Percentiles rank a stretch among this genome's conserved stretches.
phyloP scores from a whole-genome alignment of 2,888 invertebrate genomes.

The Steinernema scapterisci region DNA sequence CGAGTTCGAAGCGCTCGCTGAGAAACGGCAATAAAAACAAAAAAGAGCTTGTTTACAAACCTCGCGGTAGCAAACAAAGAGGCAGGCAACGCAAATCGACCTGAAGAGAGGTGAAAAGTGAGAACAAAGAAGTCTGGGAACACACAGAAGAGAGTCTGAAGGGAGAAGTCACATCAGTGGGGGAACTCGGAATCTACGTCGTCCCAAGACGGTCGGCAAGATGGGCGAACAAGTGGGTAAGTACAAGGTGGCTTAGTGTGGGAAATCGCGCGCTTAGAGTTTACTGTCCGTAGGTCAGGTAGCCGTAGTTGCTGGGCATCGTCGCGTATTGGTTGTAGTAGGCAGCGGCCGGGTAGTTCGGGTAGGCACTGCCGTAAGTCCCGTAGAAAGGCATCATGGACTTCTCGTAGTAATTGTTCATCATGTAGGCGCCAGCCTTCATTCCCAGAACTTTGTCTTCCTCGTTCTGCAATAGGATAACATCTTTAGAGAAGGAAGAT shows the following conservation, averaged over 20 bases:
- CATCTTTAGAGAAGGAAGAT: too few species aligned
- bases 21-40: neutral
- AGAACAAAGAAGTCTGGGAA: neutral
- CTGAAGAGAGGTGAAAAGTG: constrained; percentile 25
- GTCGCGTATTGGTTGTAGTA: constrained; percentile 18
- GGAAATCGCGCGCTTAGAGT: neutral
- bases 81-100: constrained; percentile 18
- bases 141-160: neutral
- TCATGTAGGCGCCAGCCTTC: constrained; percentile 28
- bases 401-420: constrained; percentile 28
- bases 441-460: constrained; percentile 5
- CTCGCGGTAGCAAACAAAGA: neutral
- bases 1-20: neutral
- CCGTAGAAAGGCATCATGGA: constrained; percentile 44
- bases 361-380: constrained; percentile 39
- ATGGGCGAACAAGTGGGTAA: neutral
- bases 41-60: neutral
- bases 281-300: constrained; percentile 11
- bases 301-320: constrained; percentile 24
- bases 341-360: neutral
- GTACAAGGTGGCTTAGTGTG: constrained; percentile 4
- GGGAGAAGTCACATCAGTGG: neutral
- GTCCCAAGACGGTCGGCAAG: constrained; percentile 18
- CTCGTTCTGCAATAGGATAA: constrained; percentile 9
- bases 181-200: constrained; percentile 9